These are phyloP conservation scores for Chrysotoxum bicinctum DNA, from an alignment of 2,888 invertebrate genomes.

Conservation along the genomic window DNA sequence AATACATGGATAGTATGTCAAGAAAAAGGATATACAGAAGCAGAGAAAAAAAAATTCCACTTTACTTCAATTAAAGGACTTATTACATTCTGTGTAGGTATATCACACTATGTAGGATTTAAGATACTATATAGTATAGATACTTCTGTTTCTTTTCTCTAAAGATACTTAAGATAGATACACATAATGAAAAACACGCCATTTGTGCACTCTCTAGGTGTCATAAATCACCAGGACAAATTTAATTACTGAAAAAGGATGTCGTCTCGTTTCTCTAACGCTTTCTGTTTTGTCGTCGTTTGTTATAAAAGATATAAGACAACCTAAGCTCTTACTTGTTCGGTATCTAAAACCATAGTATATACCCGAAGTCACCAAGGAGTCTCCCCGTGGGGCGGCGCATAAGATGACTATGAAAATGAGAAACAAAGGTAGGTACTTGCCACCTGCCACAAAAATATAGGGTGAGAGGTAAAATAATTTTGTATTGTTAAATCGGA, in stretches of 20 bases:
- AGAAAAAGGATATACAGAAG: conserved; percentile 5
- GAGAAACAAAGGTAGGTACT: conserved; percentile 55
- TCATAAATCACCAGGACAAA: conserved; percentile 76
- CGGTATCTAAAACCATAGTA: background rate
- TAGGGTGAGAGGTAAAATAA: conserved; percentile 28
- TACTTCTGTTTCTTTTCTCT: background rate
- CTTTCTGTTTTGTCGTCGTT: conserved; percentile 14
- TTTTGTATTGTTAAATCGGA: conserved; percentile 20
- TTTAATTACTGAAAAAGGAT: conserved; percentile 75
- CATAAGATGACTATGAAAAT: conserved; percentile 63
- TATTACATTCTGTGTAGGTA: conserved; percentile 54
- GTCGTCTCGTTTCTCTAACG: conserved; percentile 62
- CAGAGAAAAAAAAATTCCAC: conserved; percentile 47
- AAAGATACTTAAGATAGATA: conserved; percentile 66
- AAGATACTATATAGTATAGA: conserved; percentile 8
- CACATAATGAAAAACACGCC: conserved; percentile 72
- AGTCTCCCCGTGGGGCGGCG: conserved; percentile 25
- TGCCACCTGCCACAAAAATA: conserved; percentile 56
- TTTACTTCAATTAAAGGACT: conserved; percentile 71
- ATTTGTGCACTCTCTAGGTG: conserved; percentile 71
- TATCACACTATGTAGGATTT: background rate
- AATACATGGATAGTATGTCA: conserved; percentile 28
- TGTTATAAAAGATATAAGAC: conserved; percentile 51
- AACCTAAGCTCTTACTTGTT: conserved; percentile 25
- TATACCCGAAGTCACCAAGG: conserved; percentile 12